Base-by-base conservation (phyloP, 1,140 invertebrate species). In the Mylabris phalerata region DNA sequence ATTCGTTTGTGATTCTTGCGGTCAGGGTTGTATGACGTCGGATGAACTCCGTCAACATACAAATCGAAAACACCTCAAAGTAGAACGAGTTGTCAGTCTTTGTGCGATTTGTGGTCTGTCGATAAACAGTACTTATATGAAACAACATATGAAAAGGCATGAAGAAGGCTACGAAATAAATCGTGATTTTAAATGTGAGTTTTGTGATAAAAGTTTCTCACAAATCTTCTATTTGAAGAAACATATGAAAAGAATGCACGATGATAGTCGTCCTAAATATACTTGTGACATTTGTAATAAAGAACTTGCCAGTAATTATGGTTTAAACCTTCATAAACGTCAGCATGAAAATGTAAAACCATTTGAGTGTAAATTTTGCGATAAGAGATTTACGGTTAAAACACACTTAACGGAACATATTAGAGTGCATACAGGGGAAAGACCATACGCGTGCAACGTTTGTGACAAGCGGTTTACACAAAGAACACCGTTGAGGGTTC, bases 341-440 rank as follows among this genome's bases (percentile, higher is more conserved):
- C 52, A 73, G 2, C 75, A 76, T 64, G 74, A 68, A 3, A 67
- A 68, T 0, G 66, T 67, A 24, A 64, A 61, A 9, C 71, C 72
- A 1, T 70, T 67, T 57, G 46, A 48, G 9, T 78, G 77, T 66
- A 68, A 77, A 77, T 51, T 80, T 49, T 92, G 89, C 73, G 79
- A 82, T 6, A 83, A 88, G 68, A 76, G 83, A 9, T 92, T 93
- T 73, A 86, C 84, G 0, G 88, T 91, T 72, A 82, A 86, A 52
- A 87, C 88, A 24, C 89, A 90, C 73, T 82, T 88, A 32, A 32
- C 51, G 3, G 57, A 60, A 9, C 64, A 65, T 45, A 55, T 55
- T 19, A 25, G 52, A 11, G 55, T 48, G 6, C 63, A 65, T 24
- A 44, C 42, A 5, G 49, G 57, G 4, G 58, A 66, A 46, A 55